Evolutionary conservation across 2,888 invertebrate genomes (phyloP), one percentile per base, ranked within the genome.

Genomic region (Parascotia fuliginaria): DNA sequence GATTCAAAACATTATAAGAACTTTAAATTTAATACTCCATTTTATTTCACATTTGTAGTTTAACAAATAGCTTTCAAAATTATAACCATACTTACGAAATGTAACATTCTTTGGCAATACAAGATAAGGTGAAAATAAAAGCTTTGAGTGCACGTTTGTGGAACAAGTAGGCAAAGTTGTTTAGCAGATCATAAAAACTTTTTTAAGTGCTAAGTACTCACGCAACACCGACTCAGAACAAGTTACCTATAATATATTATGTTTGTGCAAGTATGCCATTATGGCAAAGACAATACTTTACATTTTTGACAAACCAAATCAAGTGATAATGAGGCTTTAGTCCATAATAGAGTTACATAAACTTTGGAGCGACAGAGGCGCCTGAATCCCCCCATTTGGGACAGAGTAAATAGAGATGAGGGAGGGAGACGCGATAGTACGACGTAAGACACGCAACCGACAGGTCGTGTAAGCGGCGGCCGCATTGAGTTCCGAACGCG

Each of bases 351-450:
- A 80, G 64, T 68, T 81, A 78, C 77, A 82, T 83, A 79, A 63
- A 79, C 75, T 77, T 79, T 70, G 80, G 73, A 76, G 73, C 75
- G 75, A 78, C 78, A 75, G 70, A 77, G 79, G 83, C 83, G 87
- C 84, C 84, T 82, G 78, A 74, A 81, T 81, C 84, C 89, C 85
- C 82, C 89, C 83, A 85, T 88, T 88, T 84, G 71, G 82, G 74
- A 81, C 83, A 83, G 79, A 83, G 88, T 88, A 90, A 88, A 89
- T 86, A 86, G 76, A 85, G 84, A 86, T 81, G 82, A 85, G 84
- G 84, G 83, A 85, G 87, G 88, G 89, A 85, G 84, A 62, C 65
- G 71, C 80, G 83, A 88, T 91, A 92, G 91, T 92, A 85, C 83
- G 77, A 80, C 78, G 79, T 80, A 80, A 85, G 83, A 73, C 81